Percentiles rank a stretch among this genome's conserved stretches.
Evolutionary conservation across 2,113 vertebrate species (phyloP).

Genomic region (Prietella phreatophila): DNA sequence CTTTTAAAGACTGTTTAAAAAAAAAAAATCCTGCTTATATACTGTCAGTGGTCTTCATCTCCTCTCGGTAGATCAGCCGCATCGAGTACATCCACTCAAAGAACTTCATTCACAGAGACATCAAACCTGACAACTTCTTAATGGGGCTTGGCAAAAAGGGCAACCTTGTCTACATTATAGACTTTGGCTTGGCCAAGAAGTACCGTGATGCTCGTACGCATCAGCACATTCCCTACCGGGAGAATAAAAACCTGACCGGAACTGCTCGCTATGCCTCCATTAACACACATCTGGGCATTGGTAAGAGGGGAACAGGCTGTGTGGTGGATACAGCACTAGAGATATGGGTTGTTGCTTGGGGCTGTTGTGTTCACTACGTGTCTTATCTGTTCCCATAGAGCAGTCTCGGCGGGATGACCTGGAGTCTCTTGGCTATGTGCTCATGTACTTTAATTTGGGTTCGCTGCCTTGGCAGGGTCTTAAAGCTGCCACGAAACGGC

Average conservation of each 20-base stretch:
- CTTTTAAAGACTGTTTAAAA: too few species aligned
- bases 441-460: conserved; percentile 99
- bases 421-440: conserved; percentile 94
- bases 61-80: conserved; percentile 83
- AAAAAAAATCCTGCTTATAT: neutral
- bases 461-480: conserved; percentile 98
- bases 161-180: conserved; percentile 96
- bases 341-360: neutral
- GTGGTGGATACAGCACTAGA: neutral
- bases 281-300: conserved; percentile 96
- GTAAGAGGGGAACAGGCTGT: conserved; percentile 68
- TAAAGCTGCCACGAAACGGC: conserved; percentile 95
- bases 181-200: conserved; percentile 97
- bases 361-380: neutral
- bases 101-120: conserved; percentile 98
- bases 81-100: conserved; percentile 99
- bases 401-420: conserved; percentile 95
- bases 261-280: conserved; percentile 97
- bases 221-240: conserved; percentile 96
- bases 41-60: neutral
- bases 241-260: conserved; percentile 97
- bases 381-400: conserved; percentile 71
- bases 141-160: conserved; percentile 98
- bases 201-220: conserved; percentile 94
- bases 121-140: conserved; percentile 96